These are phyloP conservation scores for Actinernus sp. DNA, from an alignment of 92 coral and sea anemone genomes.

Conservation along the genomic window DNA sequence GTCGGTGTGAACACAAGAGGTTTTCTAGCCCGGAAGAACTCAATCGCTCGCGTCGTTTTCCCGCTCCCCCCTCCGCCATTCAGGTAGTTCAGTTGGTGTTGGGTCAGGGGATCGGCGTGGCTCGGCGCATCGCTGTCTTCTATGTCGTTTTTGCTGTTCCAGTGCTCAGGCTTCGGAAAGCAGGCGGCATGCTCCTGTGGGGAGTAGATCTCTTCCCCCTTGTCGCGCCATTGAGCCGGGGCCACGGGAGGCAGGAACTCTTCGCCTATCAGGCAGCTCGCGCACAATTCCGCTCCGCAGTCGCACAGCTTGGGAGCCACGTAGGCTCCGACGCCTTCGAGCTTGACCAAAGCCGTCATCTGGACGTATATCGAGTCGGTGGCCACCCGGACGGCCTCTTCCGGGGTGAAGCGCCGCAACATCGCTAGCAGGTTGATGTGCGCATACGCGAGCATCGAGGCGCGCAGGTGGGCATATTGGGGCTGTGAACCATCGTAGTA, in stretches of 20 bases:
- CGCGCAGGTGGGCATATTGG: conserved; percentile 23
- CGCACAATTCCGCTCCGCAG: no score
- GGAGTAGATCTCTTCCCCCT: no score
- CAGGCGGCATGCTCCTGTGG: not conserved
- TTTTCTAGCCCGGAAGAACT: not conserved
- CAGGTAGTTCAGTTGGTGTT: conserved; percentile 1
- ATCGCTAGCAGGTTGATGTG: no score
- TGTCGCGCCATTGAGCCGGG: no score
- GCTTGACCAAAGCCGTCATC: not conserved
- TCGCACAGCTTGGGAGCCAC: no score
- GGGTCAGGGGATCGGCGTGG: no score
- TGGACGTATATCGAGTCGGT: not conserved
- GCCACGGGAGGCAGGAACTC: no score
- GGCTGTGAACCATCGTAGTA: no score
- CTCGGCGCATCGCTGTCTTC: no score
- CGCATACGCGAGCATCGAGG: conserved; percentile 9
- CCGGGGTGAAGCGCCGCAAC: not conserved
- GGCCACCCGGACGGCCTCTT: no score
- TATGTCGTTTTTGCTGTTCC: not conserved
- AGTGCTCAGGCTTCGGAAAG: not conserved
- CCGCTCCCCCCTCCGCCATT: conserved; percentile 26
- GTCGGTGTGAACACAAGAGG: conserved; percentile 11
- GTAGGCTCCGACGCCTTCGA: not conserved
- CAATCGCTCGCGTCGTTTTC: conserved; percentile 7
- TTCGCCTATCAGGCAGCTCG: no score